These are phyloP conservation scores for Pegoplata infirma DNA, from an alignment of 2,888 invertebrate genomes.

Conservation along the genomic window DNA sequence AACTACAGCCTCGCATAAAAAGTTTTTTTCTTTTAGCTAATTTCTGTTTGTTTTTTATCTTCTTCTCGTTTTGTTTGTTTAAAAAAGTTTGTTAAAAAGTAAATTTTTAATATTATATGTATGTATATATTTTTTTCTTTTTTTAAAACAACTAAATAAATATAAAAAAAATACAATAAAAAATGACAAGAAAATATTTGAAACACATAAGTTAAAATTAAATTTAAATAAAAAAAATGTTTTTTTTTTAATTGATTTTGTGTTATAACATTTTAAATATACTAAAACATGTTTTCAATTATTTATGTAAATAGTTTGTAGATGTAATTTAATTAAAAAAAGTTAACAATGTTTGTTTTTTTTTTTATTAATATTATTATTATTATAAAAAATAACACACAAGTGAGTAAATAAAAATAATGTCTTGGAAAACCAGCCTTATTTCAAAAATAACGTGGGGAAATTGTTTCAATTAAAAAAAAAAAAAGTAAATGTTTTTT, in stretches of 20 bases:
- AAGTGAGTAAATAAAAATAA: conserved; percentile 70
- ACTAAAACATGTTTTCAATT: conserved; percentile 46
- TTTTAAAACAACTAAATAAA: conserved; percentile 42
- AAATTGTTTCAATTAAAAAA: conserved; percentile 60
- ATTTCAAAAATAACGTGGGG: conserved; percentile 66
- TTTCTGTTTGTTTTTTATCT: conserved; percentile 31
- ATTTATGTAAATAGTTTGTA: conserved; percentile 56
- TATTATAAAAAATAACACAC: conserved; percentile 57
- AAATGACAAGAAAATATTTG: conserved; percentile 69
- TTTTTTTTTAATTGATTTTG: conserved; percentile 44
- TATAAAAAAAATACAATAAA: conserved; percentile 60
- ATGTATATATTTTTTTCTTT: conserved; percentile 55
- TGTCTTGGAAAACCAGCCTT: conserved; percentile 79
- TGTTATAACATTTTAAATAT: conserved; percentile 52
- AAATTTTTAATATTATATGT: conserved; percentile 46
- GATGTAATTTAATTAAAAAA: conserved; percentile 56
- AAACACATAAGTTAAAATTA: conserved; percentile 65
- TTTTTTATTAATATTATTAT: conserved; percentile 9
- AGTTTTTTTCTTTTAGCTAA: conserved; percentile 52
- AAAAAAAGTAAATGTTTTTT: conserved; percentile 62
- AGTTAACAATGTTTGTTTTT: conserved; percentile 56
- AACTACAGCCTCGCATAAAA: conserved; percentile 62
- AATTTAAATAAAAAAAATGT: conserved; percentile 56
- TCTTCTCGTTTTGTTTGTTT: conserved; percentile 38
- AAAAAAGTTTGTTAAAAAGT: conserved; percentile 45